Evolutionary conservation across 2,113 vertebrate species (phyloP).

Genomic region (Oophaga pumilio): DNA sequence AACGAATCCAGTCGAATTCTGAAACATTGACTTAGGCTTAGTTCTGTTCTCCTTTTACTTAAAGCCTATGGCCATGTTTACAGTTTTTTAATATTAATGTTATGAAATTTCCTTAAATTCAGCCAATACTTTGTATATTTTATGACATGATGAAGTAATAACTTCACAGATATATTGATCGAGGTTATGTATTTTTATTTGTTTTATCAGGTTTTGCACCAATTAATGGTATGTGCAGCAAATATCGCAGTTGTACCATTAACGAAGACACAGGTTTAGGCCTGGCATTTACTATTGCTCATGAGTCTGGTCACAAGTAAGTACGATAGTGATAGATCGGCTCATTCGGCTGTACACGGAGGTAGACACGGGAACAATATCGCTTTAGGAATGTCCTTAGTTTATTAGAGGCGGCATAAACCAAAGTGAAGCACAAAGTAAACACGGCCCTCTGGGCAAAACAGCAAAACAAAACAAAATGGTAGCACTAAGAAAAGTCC

Average conservation of each 20-base stretch:
- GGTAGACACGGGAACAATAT: no score
- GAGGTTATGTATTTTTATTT: not conserved
- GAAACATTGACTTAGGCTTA: not conserved
- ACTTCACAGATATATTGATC: not conserved
- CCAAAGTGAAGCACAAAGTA: no score
- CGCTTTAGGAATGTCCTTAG: no score
- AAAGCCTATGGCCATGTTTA: no score
- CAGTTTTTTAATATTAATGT: no score
- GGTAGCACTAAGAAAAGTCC: no score
- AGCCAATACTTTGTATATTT: not conserved
- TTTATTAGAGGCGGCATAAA: no score
- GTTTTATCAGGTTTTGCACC: slow-evolving; percentile 87
- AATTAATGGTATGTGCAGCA: slow-evolving; percentile 98
- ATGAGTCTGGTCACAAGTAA: slow-evolving; percentile 98
- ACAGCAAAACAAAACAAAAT: no score
- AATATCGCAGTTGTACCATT: slow-evolving; percentile 96
- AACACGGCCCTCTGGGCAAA: no score
- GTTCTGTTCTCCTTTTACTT: not conserved
- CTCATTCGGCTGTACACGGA: no score
- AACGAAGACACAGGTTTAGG: slow-evolving; percentile 97
- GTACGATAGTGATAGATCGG: slow-evolving; percentile 56
- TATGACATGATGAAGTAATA: not conserved
- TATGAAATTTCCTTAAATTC: no score
- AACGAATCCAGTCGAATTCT: not conserved
- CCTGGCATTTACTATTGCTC: slow-evolving; percentile 95